Conservation (phyloP, 2,797 vertebrate species). For the Lacerta bilineata region DNA sequence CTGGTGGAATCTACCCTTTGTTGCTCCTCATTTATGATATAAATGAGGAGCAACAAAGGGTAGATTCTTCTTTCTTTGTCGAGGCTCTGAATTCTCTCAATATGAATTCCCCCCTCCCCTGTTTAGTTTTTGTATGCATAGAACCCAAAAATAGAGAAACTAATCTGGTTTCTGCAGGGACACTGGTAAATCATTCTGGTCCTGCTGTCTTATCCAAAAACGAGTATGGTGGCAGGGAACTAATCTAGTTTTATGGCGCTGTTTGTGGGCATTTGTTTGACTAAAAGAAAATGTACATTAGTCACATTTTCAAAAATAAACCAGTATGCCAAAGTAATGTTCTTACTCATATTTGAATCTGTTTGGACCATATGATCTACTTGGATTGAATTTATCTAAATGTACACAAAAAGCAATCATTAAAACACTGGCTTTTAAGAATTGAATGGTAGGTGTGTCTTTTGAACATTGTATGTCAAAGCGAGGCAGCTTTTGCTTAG, state of each 20-base stretch:
- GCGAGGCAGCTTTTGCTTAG: not conserved
- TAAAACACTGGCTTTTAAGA: not conserved
- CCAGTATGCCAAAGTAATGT: not conserved
- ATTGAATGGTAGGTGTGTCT: not conserved
- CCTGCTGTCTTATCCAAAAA: slow-evolving; percentile 60
- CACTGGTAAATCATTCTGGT: slow-evolving; percentile 49
- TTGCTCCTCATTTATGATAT: too few relatives aligned
- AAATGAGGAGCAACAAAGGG: slow-evolving; percentile 48
- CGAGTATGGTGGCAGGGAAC: slow-evolving; percentile 36
- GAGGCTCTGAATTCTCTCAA: slow-evolving; percentile 40
- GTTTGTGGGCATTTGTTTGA: slow-evolving; percentile 42
- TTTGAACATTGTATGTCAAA: not conserved
- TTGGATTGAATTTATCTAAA: not conserved
- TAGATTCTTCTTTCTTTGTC: slow-evolving; percentile 68
- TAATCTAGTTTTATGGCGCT: slow-evolving; percentile 45
- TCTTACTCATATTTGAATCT: not conserved
- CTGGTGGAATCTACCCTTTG: too few relatives aligned
- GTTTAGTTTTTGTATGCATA: slow-evolving; percentile 45
- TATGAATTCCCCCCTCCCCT: not conserved
- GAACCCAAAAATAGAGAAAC: slow-evolving; percentile 63
- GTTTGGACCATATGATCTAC: not conserved
- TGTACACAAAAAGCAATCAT: not conserved
- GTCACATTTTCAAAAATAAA: not conserved
- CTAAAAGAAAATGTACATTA: not conserved
- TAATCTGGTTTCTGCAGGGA: slow-evolving; percentile 65